Evolutionary conservation across 1,140 invertebrate species (phyloP), one percentile per base, ranked within the genome.

Genomic region (Ruditapes philippinarum): DNA sequence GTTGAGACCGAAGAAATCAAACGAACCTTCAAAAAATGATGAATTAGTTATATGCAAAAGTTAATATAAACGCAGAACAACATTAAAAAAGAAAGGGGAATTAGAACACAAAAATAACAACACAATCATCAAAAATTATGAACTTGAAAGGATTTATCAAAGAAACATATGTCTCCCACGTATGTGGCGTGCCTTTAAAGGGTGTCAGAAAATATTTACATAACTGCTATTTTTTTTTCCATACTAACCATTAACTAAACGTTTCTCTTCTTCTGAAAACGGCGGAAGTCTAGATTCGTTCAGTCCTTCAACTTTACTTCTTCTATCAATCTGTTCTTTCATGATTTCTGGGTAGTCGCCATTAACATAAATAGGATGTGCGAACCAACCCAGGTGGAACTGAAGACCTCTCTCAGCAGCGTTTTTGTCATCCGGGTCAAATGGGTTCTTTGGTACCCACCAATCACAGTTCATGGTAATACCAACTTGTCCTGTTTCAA

Each of bases 281-380:
- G 86, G 65, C 54, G 87, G 91, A 88, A 94, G 92, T 88, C 83
- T 94, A 9, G 92, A 90, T 28, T 89, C 88, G 12, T 70, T 51
- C 25, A 83, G 74, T 4, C 92, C 91, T 54, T 93, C 82, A 17
- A 68, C 57, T 22, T 81, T 57, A 60, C 91, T 93, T 42, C 91
- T 91, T n/a, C 88, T 89, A 14, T 17, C 65, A 0, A 94, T 89
- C 33, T 84, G 80, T 5, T 85, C 45, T 73, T 93, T 94, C 91
- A 95, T 92, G 1, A 95, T 85, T 31, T 90, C 89, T 1, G 95
- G 95, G 88, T 96, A 96, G 84, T 95, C 93, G 36, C 95, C 95
- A 60, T 95, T 91, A 12, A 92, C 91, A 80, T 91, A 95, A 31
- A 96, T 94, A 2, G 95, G 95, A 84, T 95, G 90, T 9, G 94